Base-by-base conservation (phyloP, 92 coral and sea anemone species). In the Porites evermanni region DNA sequence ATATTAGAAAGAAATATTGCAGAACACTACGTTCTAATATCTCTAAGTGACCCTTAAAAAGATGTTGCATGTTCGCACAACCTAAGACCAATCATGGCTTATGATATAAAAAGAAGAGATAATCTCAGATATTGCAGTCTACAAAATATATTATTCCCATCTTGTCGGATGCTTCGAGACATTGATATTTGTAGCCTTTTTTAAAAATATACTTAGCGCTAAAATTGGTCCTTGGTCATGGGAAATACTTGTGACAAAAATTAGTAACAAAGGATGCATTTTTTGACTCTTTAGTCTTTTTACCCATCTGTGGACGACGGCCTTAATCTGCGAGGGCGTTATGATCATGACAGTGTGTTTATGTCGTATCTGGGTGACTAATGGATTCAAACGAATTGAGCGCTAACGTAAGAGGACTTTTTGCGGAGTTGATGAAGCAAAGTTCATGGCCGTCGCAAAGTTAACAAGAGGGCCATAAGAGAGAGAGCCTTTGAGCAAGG, bases 21-120 rank as follows among this genome's bases (percentile, higher is more conserved):
- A 79, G 65, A 53, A 47, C 64, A 38, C 21, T 50, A 38, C 11
- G 64, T 64, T 16, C 50, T 23, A 44, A n/a, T 79, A 66, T 66
- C 65, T 6, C 24, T 51, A 18, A 44, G 60, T 50, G 68, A 79
- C 72, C 51, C 71, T 44, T 47, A 50, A 8, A 52, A 18, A 47
- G 44, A 18, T 47, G 72, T 38, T 38, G 13, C 16, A 56, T 56
- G 4, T 56, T 56, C 4, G 8, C 29, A 51, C 23, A 17, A 44
- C 20, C 19, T 21, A 50, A 59, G 58, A 21, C 73, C 29, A 79
- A 65, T 79, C 71, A 50, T 79, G 14, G 52, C 72, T 44, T 20
- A 67, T 51, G 60, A 53, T 79, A 51, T 66, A 79, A 79, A 65
- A 65, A 50, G 47, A n/a, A 61, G 56, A 53, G 17, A 47, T 67